Base-by-base conservation (phyloP, 2,888 invertebrate genomes). In the Coelinius sp. region DNA sequence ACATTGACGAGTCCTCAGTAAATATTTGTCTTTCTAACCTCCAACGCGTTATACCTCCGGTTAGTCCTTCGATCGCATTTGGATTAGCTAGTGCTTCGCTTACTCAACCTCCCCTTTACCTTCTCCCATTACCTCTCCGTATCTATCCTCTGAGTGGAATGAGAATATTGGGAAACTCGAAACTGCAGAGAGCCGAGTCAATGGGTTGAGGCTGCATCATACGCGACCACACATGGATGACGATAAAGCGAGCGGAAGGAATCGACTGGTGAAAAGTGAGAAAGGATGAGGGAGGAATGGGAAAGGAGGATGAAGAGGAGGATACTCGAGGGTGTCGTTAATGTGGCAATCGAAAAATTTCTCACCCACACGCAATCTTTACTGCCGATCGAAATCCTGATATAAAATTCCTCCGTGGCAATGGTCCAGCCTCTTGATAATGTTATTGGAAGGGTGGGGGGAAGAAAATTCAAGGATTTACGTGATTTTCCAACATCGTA, bases 1-100 rank as follows among this genome's bases (percentile, higher is more conserved):
- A 56, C 63, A 49, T 17, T 52, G 67, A 71, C 63, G 73, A 76
- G 68, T 76, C 77, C 73, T 75, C 71, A 63, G 71, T 77, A 80
- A 82, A 80, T 78, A 78, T 82, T 82, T 81, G 69, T 78, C 70
- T 74, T 75, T 72, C 77, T 66, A 77, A 73, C 80, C 74, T 77
- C 72, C 70, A 77, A 25, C 14, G 44, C 17, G 8, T 3, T 17
- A 17, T 22, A 63, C 35, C 31, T 52, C 27, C 49, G 24, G 14
- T 14, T 76, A 73, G 77, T 77, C 76, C 78, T 74, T 75, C 65
- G 79, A 80, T 80, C 78, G 75, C 73, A 76, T 80, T 78, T 77
- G 71, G 73, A 77, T 80, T 77, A 78, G 76, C 71, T 24, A 10
- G 14, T 12, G 24, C 24, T 20, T 20, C 8, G 35, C 20, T 38